Base-by-base conservation (phyloP, 2,888 invertebrate species). In the Pherbina coryleti region DNA sequence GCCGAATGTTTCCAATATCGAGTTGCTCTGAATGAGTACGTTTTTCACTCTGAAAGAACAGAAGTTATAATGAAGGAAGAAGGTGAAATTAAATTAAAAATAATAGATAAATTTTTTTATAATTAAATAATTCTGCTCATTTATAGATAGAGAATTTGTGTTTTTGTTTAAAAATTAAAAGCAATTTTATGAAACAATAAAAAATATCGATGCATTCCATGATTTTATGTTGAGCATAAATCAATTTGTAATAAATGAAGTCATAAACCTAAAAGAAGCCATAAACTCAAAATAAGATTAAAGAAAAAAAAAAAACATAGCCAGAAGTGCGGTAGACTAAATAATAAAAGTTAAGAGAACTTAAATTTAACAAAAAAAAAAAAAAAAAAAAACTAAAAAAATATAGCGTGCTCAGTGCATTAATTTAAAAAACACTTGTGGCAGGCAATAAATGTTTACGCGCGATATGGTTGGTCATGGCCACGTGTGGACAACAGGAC, bases 1-100 rank as follows among this genome's bases (percentile, higher is more conserved):
- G 69, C 99, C 99, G 89, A 99, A 98, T 0, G 98, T 96, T 90
- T 99, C 99, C 84, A 99, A 91, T 83, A 99, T 96, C 0, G 97
- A 93, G 90, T 99, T 99, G 60, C 98, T 98, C 87, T 98, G 97
- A 78, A 99, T 95, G 5, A 99, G 92, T 28, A 99, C 96, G 91
- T 98, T 98, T 91, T 99, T 99, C 7, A 99, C 98, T 87, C 97
- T 97, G 91, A 28, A 91, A 91, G 79, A 78, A 79, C 8, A 37
- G 37, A 7, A 7, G 3, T 31, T 8, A 8, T 7, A 1, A 37
- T 37, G 7, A 37, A 37, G 8, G 8, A 70, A 78, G 76, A 19
- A 7, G 34, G 3, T 31, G n/a, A 22, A 9, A 66, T 34, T 25
- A 0, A n/a, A 19, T 60, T 25, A 1, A 60, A 19, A 19, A 25